Base-by-base conservation (phyloP, 2,797 vertebrate species). In the Naso thynnoides region DNA sequence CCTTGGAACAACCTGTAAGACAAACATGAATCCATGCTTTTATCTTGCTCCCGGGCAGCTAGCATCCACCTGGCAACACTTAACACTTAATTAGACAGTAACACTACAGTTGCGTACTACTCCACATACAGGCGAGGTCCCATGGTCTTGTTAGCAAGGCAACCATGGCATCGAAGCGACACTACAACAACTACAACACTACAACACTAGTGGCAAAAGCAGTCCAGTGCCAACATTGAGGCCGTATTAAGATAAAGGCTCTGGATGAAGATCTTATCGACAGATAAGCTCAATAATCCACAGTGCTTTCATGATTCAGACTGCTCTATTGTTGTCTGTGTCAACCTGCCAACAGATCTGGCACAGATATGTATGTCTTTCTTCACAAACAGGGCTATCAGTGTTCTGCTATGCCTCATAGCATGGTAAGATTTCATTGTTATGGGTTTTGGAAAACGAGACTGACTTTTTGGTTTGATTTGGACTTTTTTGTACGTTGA, bases 1-100 rank as follows among this genome's bases (percentile, higher is more conserved):
- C 39, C 60, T 63, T 39, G 0, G 49, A 78, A 70, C 67, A 76
- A 75, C 54, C 54, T 75, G 61, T 54, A 39, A 57, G 47, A 73
- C 63, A 75, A 78, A 78, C 33, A 10, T 23, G 47, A 68, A 65
- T 36, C 1, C 0, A 23, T 54, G 59, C 44, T 71, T 62, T 77
- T 39, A 72, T 79, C 61, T 73, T 47, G 42, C 63, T 65, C 64
- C 71, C 16, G 24, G 24, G 36, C 48, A 49, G 68, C 62, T 52
- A 39, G 47, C 54, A 38, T 69, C 36, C 76, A 76, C 73, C 86
- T 80, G 79, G 78, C 79, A 70, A 64, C 61, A 15, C 50, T 50
- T 21, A 55, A 68, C 60, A 54, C 70, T 56, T 79, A 67, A 83
- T 85, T 73, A 86, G 71, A 82, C 68, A 52, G 52, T 16, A 69